Evolutionary conservation across 2,797 vertebrate genomes (phyloP), one percentile per base, ranked within the genome.

Genomic region (Zenarchopterus dispar): DNA sequence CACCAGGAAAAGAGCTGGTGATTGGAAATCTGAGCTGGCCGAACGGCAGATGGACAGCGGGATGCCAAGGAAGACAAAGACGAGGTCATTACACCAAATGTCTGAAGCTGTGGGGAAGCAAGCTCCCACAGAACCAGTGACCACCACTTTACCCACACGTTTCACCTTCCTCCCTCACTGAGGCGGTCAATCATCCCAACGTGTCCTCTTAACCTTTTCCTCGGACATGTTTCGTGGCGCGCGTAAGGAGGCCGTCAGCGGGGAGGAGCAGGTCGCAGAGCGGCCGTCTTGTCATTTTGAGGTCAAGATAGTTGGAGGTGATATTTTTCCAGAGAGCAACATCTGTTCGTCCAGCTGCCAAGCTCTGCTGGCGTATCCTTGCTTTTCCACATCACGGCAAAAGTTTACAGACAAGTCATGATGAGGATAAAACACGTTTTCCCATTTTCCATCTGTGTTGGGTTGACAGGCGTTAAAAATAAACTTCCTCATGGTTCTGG

Each of bases 161-260:
- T 67, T 51, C 31, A 48, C 2, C 60, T 6, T 46, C 59, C 51
- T 46, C 63, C 36, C 21, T 26, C 26, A 2, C 62, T 2, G 18
- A 31, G 41, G 54, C 70, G 11, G 45, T 26, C 85, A 70, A 31
- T 75, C 69, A 56, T 3, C 48, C 67, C 31, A 42, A 51, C 73
- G 48, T 33, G 36, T 33, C 52, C 64, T 64, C 71, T 73, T 78
- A 73, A 87, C 84, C 83, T 87, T 82, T 75, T 66, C 47, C 5
- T 43, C 39, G n/a, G 78, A 75, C 67, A 43, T n/a, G 75, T 80
- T 85, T 76, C 77, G 44, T n/a, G 68, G 78, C 21, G 80, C 2
- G 43, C 62, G 63, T 2, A 56, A 77, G 67, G 53, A 58, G 70
- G 60, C 59, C 22, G 44, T 62, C 67, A 47, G 62, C 5, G 44